Conservation (phyloP, 2,113 vertebrate species). For the Tringa solitaria region DNA sequence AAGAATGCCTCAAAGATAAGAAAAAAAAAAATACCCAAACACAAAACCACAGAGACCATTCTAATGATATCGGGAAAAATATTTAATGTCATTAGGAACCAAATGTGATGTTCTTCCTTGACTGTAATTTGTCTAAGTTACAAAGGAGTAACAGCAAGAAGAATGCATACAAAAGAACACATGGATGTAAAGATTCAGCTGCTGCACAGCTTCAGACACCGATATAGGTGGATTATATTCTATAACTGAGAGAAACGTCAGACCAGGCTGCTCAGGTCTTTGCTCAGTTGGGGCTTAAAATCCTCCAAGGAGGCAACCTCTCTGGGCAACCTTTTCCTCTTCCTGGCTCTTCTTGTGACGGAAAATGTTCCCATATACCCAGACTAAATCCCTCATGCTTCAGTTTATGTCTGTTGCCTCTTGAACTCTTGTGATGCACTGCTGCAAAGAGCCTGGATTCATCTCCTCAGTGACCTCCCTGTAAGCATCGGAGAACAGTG, state of each 20-base stretch:
- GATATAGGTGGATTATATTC: background rate
- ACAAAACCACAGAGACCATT: background rate
- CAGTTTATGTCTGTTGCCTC: background rate
- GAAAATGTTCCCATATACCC: background rate
- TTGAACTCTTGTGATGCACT: background rate
- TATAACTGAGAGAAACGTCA: background rate
- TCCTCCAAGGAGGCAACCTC: background rate
- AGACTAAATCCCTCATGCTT: background rate
- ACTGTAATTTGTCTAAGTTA: background rate
- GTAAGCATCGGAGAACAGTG: accelerated
- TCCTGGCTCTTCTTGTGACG: background rate
- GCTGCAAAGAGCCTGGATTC: background rate
- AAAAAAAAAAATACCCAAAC: accelerated
- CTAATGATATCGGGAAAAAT: background rate
- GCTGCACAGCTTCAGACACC: background rate
- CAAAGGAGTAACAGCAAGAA: background rate
- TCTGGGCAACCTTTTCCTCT: background rate
- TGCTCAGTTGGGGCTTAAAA: background rate
- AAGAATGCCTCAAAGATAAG: background rate
- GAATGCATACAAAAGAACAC: background rate
- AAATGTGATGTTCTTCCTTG: background rate
- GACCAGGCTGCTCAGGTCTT: background rate
- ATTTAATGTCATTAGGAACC: background rate
- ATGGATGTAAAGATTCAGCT: background rate
- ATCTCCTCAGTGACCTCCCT: background rate